Conservation (phyloP, 2,888 invertebrate species). For the Caradrina kadenii region DNA sequence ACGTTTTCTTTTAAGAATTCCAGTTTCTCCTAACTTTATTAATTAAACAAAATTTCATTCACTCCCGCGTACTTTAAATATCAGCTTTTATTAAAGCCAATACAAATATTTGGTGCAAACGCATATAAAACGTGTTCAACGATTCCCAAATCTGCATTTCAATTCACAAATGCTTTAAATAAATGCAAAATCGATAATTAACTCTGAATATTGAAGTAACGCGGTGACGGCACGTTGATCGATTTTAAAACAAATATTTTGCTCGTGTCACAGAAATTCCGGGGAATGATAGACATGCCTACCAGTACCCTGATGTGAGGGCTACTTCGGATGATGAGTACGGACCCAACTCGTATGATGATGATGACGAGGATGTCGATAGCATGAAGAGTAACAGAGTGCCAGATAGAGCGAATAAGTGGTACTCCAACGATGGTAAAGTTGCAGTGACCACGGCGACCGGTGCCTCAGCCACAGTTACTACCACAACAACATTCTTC, state of each 20-base stretch:
- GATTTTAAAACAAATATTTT: slow-evolving; percentile 45
- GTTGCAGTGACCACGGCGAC: slow-evolving; percentile 73
- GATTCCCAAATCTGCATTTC: slow-evolving; percentile 54
- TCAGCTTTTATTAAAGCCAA: slow-evolving; percentile 22
- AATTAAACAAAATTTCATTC: slow-evolving; percentile 38
- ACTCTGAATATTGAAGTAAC: slow-evolving; percentile 41
- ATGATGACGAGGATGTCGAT: slow-evolving; percentile 76
- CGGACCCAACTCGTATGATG: slow-evolving; percentile 83
- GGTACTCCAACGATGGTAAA: slow-evolving; percentile 87
- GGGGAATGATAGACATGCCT: slow-evolving; percentile 86
- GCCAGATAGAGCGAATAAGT: slow-evolving; percentile 88
- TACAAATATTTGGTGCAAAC: slow-evolving; percentile 36
- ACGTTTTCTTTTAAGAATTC: slow-evolving; percentile 66
- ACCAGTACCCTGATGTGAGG: slow-evolving; percentile 84
- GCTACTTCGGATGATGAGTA: slow-evolving; percentile 85
- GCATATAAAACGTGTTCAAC: slow-evolving; percentile 51
- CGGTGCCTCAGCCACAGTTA: slow-evolving; percentile 63
- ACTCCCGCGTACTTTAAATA: slow-evolving; percentile 28
- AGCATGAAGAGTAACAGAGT: slow-evolving; percentile 85
- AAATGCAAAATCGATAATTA: slow-evolving; percentile 52
- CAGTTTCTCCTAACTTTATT: slow-evolving; percentile 37
- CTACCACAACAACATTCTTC: slow-evolving; percentile 70
- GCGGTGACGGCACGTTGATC: slow-evolving; percentile 24
- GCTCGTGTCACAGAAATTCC: slow-evolving; percentile 83
- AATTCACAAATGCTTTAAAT: slow-evolving; percentile 52